These are phyloP conservation scores for Pegea sp. DNA, from an alignment of 23 tunicate species.

Conservation along the genomic window DNA sequence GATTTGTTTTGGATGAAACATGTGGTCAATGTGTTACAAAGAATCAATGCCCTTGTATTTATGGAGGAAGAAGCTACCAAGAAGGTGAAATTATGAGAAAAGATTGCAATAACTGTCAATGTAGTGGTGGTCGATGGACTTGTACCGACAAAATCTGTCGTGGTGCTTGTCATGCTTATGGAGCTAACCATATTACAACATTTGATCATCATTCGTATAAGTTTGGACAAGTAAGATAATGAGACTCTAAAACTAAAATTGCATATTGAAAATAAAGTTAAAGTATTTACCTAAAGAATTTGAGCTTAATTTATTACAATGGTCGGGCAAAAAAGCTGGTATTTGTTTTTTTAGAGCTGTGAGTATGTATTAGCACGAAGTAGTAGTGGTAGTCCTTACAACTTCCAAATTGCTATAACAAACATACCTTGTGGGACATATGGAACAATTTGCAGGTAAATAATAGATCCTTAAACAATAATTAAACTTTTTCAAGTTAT, in stretches of 20 bases:
- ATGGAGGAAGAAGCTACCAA: constrained; percentile 87
- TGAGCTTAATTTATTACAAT: neutral
- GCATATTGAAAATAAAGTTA: neutral
- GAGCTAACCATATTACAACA: constrained; percentile 88
- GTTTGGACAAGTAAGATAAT: constrained; percentile 32
- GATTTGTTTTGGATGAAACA: constrained; percentile 83
- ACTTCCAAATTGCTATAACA: constrained; percentile 45
- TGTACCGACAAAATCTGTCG: constrained; percentile 87
- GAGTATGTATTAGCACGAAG: constrained; percentile 68
- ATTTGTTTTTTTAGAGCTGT: too few species aligned
- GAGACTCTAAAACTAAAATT: too few species aligned
- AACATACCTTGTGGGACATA: constrained; percentile 93
- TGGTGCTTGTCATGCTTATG: constrained; percentile 90
- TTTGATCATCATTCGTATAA: constrained; percentile 80
- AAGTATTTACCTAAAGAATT: neutral
- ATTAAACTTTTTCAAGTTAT: neutral
- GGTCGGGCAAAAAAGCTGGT: too few species aligned
- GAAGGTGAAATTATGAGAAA: constrained; percentile 94
- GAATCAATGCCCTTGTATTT: constrained; percentile 89
- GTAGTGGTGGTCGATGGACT: constrained; percentile 73
- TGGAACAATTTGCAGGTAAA: constrained; percentile 92
- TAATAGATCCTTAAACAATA: neutral
- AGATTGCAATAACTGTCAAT: constrained; percentile 90
- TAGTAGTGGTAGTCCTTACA: constrained; percentile 27
- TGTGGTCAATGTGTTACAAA: constrained; percentile 58